These are phyloP conservation scores for Panorpa germanica DNA, from an alignment of 2,888 invertebrate species.

Conservation along the genomic window DNA sequence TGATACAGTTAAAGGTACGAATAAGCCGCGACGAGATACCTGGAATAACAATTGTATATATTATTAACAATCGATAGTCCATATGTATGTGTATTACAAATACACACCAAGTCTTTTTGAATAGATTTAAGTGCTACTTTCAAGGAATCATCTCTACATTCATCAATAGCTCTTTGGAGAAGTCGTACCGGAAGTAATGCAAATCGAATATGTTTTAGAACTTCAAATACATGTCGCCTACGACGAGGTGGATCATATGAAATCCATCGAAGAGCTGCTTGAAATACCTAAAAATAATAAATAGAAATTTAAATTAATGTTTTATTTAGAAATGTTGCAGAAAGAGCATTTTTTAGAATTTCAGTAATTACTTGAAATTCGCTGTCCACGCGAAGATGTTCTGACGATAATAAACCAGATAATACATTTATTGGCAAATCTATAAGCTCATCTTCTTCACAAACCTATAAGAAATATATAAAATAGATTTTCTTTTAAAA, in stretches of 20 bases:
- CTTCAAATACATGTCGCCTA: conserved; percentile 69
- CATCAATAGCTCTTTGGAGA: conserved; percentile 56
- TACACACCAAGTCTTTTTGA: conserved; percentile 46
- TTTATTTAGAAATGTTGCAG: too few species aligned
- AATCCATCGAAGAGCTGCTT: conserved; percentile 76
- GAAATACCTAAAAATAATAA: conserved; percentile 39
- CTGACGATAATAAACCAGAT: conserved; percentile 61
- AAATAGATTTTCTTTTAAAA: neutral
- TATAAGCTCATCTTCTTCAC: conserved; percentile 66
- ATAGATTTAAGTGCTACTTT: conserved; percentile 64
- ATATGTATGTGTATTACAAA: neutral
- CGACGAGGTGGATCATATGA: conserved; percentile 59
- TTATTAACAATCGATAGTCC: neutral
- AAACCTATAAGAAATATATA: conserved; percentile 17
- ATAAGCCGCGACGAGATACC: conserved; percentile 50
- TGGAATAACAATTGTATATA: conserved; percentile 14
- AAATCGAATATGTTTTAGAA: conserved; percentile 62
- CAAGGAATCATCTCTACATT: conserved; percentile 63
- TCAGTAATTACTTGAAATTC: conserved; percentile 54
- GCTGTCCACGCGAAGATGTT: conserved; percentile 70
- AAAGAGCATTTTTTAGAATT: too few species aligned
- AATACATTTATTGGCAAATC: conserved; percentile 64
- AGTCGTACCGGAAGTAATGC: conserved; percentile 65
- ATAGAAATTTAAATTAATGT: too few species aligned
- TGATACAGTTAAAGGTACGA: conserved; percentile 55